Conservation (phyloP, 2,888 invertebrate genomes). For the Apodemia duryi region DNA sequence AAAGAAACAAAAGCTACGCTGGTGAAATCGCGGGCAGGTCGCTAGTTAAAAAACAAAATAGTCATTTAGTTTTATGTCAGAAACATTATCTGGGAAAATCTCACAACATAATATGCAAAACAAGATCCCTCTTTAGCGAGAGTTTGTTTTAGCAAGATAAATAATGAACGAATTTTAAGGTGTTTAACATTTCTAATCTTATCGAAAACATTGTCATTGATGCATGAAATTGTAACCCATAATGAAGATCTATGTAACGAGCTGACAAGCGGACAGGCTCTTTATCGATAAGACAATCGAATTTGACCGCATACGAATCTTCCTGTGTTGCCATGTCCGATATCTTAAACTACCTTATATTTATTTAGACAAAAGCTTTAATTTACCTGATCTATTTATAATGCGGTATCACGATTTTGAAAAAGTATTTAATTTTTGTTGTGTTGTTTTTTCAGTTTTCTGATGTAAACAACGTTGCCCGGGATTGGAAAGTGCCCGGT, state of each 20-base stretch:
- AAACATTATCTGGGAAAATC: not conserved
- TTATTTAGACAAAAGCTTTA: not conserved
- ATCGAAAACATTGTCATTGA: constrained; percentile 15
- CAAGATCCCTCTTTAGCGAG: not conserved
- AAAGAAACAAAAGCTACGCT: no score
- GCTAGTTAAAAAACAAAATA: no score
- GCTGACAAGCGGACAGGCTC: constrained; percentile 17
- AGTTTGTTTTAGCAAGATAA: not conserved
- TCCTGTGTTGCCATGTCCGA: constrained; percentile 40
- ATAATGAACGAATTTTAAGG: not conserved
- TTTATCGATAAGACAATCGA: constrained; percentile 48
- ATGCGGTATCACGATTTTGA: no score
- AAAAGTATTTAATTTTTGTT: no score
- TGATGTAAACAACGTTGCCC: no score
- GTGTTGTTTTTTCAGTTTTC: no score
- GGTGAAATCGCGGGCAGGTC: no score
- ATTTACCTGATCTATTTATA: no score
- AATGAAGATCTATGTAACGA: constrained; percentile 21
- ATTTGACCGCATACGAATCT: constrained; percentile 31
- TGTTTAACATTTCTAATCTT: constrained; percentile 10
- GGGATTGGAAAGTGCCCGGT: no score
- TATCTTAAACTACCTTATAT: not conserved
- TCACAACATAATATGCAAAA: not conserved
- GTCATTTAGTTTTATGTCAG: no score
- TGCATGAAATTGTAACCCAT: constrained; percentile 18